Percentiles rank a stretch among this genome's conserved stretches.
Evolutionary conservation across 2,797 vertebrate species (phyloP).

Genomic region (Cossypha dichroa): DNA sequence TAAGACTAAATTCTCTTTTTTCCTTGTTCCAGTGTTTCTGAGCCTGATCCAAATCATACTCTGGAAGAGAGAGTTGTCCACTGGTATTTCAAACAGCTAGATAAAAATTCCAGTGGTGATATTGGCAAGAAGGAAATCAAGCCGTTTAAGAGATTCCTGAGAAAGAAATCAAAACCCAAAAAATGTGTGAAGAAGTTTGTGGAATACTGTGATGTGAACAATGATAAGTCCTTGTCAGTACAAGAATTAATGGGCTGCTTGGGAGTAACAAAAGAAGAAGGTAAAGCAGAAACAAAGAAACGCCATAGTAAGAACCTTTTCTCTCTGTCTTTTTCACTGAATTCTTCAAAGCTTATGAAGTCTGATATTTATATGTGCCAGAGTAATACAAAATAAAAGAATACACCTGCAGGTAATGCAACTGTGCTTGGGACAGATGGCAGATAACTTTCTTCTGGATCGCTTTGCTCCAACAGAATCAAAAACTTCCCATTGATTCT

Average conservation of each 20-base stretch:
- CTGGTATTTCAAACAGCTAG: constrained; percentile 95
- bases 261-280: constrained; percentile 91
- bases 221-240: constrained; percentile 90
- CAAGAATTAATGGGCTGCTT: constrained; percentile 95
- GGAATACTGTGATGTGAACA: constrained; percentile 93
- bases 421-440: neutral
- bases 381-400: neutral
- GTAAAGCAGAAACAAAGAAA: constrained; percentile 71
- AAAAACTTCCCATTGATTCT: neutral
- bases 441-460: neutral
- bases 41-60: constrained; percentile 94
- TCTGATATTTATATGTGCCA: neutral
- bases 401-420: neutral
- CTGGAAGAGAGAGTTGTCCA: constrained; percentile 95
- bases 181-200: constrained; percentile 98
- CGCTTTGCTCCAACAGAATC: neutral
- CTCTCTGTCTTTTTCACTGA: neutral
- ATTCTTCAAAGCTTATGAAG: neutral
- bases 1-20: neutral
- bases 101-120: constrained; percentile 93
- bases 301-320: constrained; percentile 69
- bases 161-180: constrained; percentile 96
- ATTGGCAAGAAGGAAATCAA: constrained; percentile 98
- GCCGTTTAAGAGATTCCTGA: constrained; percentile 92
- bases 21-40: constrained; percentile 80